Base-by-base conservation (phyloP, 2,888 invertebrate species). In the Drosophila villosipedis region DNA sequence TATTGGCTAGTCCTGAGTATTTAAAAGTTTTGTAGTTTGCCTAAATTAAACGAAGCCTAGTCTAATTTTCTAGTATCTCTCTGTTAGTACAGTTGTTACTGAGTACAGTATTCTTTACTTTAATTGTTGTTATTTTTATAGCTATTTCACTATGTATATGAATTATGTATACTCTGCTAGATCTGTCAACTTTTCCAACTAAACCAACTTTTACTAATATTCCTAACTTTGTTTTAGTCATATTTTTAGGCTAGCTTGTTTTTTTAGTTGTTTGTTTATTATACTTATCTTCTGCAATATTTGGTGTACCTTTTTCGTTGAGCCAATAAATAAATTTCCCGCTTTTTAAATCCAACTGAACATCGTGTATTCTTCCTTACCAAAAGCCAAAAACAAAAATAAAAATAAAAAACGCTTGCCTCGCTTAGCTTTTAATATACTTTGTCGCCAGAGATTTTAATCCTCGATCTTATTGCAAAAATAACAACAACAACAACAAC, bases 331-430 rank as follows among this genome's bases (percentile, higher is more conserved):
- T 79, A 73, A 88, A 82, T 68, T 62, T 30, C 60, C 58, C 37
- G 53, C 68, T 76, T 74, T 69, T 75, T 25, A 73, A 71, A 81
- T 73, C 50, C 75, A 76, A 73, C 72, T 37, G 49, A 77, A 77
- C 63, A 70, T 65, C 47, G 85, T 84, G 89, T 88, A 76, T 90
- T 88, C 54, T 84, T 84, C 54, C 73, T 69, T 66, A 43, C 60
- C 62, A 52, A 62, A 31, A 61, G 53, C 61, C 14, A 74, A 69
- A 75, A 61, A n/a, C 16, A 9, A 33, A 33, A 33, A 12, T 6
- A 52, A 50, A 19, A 31, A 63, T 50, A 60, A 73, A 59, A 72
- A 55, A 41, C 31, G 72, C 74, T 35, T 35, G 76, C 62, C 54
- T 10, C 67, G 72, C 77, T 65, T 63, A 54, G 66, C 55, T 52